Evolutionary conservation across 2,888 invertebrate genomes (phyloP).

Genomic region (Mesochorus sp.): DNA sequence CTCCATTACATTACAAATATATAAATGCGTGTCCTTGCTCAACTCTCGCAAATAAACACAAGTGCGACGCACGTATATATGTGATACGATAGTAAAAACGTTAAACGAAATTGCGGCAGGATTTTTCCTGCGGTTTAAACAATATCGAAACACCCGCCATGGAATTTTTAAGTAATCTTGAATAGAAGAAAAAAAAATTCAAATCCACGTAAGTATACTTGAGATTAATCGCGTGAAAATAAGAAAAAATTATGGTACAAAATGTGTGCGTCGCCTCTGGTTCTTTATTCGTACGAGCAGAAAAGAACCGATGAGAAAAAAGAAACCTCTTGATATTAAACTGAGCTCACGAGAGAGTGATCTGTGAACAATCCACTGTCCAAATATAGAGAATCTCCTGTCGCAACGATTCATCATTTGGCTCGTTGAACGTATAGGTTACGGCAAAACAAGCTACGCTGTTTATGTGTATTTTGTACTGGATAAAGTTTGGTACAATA

Average conservation of each 20-base stretch:
- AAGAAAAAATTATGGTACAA: background rate
- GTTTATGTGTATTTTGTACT: background rate
- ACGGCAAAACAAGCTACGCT: conserved; percentile 47
- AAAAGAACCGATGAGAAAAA: background rate
- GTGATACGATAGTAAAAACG: too few relatives aligned
- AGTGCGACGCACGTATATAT: too few relatives aligned
- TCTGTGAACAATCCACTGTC: conserved; percentile 48
- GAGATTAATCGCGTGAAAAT: too few relatives aligned
- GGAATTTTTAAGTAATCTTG: too few relatives aligned
- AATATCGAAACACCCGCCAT: too few relatives aligned
- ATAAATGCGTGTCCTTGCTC: background rate
- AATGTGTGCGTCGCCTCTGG: background rate
- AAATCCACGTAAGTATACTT: too few relatives aligned
- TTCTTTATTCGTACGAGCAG: background rate
- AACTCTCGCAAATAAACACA: background rate
- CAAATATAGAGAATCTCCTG: conserved; percentile 46
- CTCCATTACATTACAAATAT: background rate
- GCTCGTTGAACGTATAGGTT: conserved; percentile 69
- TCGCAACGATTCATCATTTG: conserved; percentile 61
- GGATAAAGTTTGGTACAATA: conserved; percentile 49
- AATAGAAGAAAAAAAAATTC: too few relatives aligned
- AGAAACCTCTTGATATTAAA: conserved; percentile 15
- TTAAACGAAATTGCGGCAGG: too few relatives aligned
- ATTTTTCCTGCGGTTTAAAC: too few relatives aligned
- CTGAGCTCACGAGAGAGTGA: conserved; percentile 25